Conservation (phyloP, 2,113 vertebrate genomes). For the Atrichornis clamosus region DNA sequence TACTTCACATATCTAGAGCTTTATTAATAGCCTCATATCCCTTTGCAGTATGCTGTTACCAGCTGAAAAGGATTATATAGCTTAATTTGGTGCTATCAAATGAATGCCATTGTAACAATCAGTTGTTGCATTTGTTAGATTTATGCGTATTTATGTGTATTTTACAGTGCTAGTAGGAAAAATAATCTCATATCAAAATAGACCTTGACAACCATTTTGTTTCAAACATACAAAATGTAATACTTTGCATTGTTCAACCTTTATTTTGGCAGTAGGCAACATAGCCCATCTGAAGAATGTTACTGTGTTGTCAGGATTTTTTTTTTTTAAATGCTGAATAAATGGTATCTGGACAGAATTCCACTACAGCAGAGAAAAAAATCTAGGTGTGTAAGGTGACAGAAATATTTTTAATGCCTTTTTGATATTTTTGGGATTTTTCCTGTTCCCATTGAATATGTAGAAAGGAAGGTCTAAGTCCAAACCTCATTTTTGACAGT, state of each 20-base stretch:
- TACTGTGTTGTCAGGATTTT: background rate
- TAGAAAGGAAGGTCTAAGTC: background rate
- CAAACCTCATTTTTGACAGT: background rate
- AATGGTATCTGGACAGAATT: background rate
- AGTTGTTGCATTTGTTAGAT: constrained; percentile 22
- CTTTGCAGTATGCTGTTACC: constrained; percentile 56
- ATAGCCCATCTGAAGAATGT: background rate
- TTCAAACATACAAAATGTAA: background rate
- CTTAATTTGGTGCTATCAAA: constrained; percentile 41
- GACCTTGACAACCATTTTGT: background rate
- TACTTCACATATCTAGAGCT: constrained; percentile 13
- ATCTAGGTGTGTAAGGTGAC: background rate
- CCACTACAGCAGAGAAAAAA: background rate
- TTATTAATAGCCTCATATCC: constrained; percentile 40
- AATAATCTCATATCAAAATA: background rate
- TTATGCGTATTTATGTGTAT: background rate
- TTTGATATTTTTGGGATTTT: background rate
- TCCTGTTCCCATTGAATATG: background rate
- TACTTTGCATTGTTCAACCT: background rate
- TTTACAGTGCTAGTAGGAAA: background rate
- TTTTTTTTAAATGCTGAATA: background rate
- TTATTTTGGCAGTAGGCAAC: background rate
- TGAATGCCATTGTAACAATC: constrained; percentile 42
- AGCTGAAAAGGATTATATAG: constrained; percentile 67
- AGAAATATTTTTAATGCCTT: background rate